Evolutionary conservation across 2,113 vertebrate genomes (phyloP).

Genomic region (Saguinus imperator): DNA sequence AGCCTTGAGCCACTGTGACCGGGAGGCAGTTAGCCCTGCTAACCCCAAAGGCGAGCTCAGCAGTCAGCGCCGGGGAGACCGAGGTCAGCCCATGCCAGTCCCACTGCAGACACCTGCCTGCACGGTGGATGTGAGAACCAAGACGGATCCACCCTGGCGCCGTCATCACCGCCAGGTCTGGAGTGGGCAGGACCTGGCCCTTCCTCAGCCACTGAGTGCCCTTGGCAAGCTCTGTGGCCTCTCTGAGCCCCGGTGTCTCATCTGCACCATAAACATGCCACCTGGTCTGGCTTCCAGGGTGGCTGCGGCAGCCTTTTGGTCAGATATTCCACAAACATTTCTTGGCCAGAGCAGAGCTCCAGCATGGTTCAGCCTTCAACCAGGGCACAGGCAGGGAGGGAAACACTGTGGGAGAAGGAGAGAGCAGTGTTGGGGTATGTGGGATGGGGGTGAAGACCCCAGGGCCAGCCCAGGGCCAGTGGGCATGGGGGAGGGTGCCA

Average conservation of each 20-base stretch:
- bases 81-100: background rate
- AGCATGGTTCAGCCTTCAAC: rapidly evolving
- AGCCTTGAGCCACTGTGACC: background rate
- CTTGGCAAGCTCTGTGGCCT: background rate
- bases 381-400: background rate
- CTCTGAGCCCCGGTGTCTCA: background rate
- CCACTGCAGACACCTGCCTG: background rate
- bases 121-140: rapidly evolving
- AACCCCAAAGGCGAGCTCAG: background rate
- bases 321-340: background rate
- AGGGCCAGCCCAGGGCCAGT: background rate
- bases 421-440: background rate
- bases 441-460: background rate
- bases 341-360: background rate
- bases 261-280: background rate
- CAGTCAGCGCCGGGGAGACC: background rate
- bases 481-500: background rate
- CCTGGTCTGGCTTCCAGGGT: background rate
- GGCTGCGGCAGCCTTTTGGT: background rate
- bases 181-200: no score
- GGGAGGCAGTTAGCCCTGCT: background rate
- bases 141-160: background rate
- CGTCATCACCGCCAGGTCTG: background rate
- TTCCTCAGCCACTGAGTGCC: background rate
- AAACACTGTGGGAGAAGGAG: background rate